These are phyloP conservation scores for Pipistrellus pipistrellus DNA, from an alignment of 2,797 vertebrate species.

Conservation along the genomic window DNA sequence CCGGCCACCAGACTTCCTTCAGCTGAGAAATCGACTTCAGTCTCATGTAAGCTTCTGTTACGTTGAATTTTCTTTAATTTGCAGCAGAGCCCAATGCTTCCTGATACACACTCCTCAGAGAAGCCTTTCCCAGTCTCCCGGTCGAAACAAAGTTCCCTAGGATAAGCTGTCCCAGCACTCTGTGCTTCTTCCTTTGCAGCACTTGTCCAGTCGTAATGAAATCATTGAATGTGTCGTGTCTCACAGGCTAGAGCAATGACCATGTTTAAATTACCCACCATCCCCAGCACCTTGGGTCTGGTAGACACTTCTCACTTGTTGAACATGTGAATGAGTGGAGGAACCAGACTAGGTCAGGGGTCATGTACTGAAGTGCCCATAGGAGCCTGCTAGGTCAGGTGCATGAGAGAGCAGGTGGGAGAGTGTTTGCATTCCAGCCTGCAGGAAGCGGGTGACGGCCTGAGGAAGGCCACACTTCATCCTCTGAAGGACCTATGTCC, in stretches of 20 bases:
- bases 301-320: background rate
- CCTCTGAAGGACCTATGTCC: background rate
- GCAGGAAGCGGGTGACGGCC: background rate
- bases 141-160: background rate
- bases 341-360: background rate
- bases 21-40: background rate
- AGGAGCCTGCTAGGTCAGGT: background rate
- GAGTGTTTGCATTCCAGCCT: background rate
- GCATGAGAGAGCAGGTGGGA: background rate
- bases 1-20: background rate
- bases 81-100: background rate
- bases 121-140: background rate
- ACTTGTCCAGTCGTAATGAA: background rate
- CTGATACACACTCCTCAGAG: background rate
- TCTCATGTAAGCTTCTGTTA: background rate
- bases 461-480: background rate
- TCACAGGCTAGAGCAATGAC: background rate
- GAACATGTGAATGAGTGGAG: background rate
- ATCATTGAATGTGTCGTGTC: background rate
- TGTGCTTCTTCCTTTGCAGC: background rate
- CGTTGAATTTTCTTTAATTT: conserved; percentile 14
- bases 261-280: background rate
- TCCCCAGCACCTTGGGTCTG: background rate
- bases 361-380: background rate
- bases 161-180: background rate